Evolutionary conservation across 2,888 invertebrate genomes (phyloP).

Genomic region (Agonum fuliginosum): DNA sequence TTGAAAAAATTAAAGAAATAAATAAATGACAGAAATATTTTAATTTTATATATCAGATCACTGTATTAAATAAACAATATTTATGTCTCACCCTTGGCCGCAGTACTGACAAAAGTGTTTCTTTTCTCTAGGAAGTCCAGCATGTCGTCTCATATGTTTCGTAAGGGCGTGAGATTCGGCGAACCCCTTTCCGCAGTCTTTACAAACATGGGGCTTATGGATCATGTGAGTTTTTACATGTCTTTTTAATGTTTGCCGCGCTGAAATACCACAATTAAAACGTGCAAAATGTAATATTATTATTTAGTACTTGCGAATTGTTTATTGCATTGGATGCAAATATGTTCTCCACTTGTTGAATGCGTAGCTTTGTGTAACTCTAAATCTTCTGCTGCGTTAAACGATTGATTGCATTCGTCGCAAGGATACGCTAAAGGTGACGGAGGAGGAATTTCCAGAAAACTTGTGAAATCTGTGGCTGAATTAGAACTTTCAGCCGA

Average conservation of each 20-base stretch:
- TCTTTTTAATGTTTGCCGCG: conserved; percentile 71
- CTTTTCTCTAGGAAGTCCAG: conserved; percentile 74
- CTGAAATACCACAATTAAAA: conserved; percentile 60
- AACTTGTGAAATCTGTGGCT: conserved; percentile 65
- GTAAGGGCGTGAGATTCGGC: conserved; percentile 75
- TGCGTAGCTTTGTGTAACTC: conserved; percentile 74
- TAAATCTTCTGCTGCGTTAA: conserved; percentile 74
- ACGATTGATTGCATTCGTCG: conserved; percentile 72
- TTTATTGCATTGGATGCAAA: conserved; percentile 74
- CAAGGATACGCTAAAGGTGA: conserved; percentile 69
- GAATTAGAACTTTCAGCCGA: conserved; percentile 53
- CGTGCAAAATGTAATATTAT: not conserved
- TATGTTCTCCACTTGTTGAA: conserved; percentile 69
- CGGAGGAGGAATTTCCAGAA: conserved; percentile 66
- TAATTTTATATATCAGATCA: not conserved
- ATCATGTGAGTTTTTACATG: conserved; percentile 76
- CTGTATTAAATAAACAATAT: no score
- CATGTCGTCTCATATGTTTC: conserved; percentile 75
- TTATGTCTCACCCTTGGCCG: conserved; percentile 67
- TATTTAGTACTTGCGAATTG: conserved; percentile 72
- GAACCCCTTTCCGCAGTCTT: conserved; percentile 74
- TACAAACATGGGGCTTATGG: conserved; percentile 74
- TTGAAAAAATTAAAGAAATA: no score
- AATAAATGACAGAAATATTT: no score
- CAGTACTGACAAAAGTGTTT: conserved; percentile 74